Conservation (phyloP, 2,797 vertebrate species). For the Knipowitschia caucasica region DNA sequence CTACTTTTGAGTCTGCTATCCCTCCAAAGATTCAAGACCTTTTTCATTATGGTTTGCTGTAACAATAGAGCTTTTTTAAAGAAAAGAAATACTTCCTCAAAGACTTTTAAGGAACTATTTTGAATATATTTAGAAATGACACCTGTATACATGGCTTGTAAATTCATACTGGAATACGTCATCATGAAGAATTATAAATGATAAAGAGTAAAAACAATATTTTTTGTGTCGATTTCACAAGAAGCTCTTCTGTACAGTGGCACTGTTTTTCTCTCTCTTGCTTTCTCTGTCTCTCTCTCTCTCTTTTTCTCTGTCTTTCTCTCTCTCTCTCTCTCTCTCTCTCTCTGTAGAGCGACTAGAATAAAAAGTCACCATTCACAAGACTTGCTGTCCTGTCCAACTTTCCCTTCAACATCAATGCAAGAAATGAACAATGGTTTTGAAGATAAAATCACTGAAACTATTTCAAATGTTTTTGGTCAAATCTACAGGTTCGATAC, state of each 20-base stretch:
- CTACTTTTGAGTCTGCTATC: slow-evolving; percentile 75
- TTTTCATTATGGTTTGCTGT: slow-evolving; percentile 78
- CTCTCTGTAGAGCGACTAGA: slow-evolving; percentile 75
- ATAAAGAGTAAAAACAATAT: slow-evolving; percentile 80
- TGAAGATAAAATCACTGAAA: not conserved
- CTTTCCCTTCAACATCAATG: slow-evolving; percentile 24
- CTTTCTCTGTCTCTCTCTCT: slow-evolving; percentile 38
- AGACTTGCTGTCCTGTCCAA: slow-evolving; percentile 70
- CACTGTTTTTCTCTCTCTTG: slow-evolving; percentile 68
- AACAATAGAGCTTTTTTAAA: slow-evolving; percentile 73
- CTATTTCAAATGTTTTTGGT: not conserved
- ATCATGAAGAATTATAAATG: slow-evolving; percentile 76
- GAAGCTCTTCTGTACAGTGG: slow-evolving; percentile 77
- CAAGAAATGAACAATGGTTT: no score
- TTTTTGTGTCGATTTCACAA: slow-evolving; percentile 83
- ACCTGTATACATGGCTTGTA: slow-evolving; percentile 84
- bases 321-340: slow-evolving; percentile 57
- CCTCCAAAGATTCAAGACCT: slow-evolving; percentile 79
- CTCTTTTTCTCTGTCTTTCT: slow-evolving; percentile 46
- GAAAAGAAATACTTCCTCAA: slow-evolving; percentile 72
- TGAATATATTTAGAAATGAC: slow-evolving; percentile 80
- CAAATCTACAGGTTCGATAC: not conserved
- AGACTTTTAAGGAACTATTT: slow-evolving; percentile 82
- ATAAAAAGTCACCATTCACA: slow-evolving; percentile 79
- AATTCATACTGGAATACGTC: slow-evolving; percentile 79